Evolutionary conservation across 2,888 invertebrate species (phyloP).

Genomic region (Sussaba pulchella): DNA sequence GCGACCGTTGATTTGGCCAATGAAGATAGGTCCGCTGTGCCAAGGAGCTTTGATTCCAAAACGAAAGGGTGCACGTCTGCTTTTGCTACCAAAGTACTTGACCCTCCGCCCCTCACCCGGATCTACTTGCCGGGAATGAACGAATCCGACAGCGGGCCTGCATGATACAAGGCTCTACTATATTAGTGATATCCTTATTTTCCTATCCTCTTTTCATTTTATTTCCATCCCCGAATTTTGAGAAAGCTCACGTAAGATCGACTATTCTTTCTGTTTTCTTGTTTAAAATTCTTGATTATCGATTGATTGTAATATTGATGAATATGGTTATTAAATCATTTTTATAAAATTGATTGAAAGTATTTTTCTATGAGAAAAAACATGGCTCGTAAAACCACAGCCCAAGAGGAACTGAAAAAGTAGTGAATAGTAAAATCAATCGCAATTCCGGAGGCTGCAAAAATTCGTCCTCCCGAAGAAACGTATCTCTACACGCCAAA

Average conservation of each 20-base stretch:
- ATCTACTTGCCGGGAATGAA: not conserved
- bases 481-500: constrained; percentile 81
- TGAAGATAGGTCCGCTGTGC: constrained; percentile 68
- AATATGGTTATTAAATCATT: too few relatives aligned
- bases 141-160: not conserved
- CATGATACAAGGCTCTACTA: constrained; percentile 10
- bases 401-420: too few relatives aligned
- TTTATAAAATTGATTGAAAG: too few relatives aligned
- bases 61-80: constrained; percentile 73
- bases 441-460: not conserved
- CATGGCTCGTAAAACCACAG: too few relatives aligned
- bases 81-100: not conserved
- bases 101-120: not conserved
- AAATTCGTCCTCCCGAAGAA: constrained; percentile 80
- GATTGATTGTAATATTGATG: too few relatives aligned
- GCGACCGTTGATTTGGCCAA: constrained; percentile 83
- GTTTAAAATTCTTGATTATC: too few relatives aligned
- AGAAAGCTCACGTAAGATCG: too few relatives aligned
- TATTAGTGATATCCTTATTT: not conserved
- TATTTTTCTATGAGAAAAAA: too few relatives aligned
- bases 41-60: constrained; percentile 55
- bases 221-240: too few relatives aligned
- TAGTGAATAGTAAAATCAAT: not conserved
- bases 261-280: too few relatives aligned
- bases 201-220: too few relatives aligned